phyloP scores from a whole-genome alignment of 2,797 vertebrate species.

The Pangasius macronema region DNA sequence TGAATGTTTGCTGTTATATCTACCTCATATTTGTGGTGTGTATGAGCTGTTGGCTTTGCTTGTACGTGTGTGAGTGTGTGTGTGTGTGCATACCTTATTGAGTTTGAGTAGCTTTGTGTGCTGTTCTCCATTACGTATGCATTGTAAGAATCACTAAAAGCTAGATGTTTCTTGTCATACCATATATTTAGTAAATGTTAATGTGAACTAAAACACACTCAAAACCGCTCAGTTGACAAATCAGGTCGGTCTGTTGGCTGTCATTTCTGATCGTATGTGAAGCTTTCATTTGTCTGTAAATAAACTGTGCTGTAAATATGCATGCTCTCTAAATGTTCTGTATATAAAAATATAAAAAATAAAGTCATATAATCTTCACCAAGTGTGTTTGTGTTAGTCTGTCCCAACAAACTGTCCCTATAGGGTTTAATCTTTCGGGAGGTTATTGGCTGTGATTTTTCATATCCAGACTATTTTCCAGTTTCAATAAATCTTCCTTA shows the following conservation, averaged over 20 bases:
- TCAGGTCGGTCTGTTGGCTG: constrained; percentile 68
- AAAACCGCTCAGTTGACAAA: constrained; percentile 22
- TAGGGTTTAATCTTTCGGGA: not conserved
- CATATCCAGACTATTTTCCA: not conserved
- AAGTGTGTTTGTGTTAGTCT: constrained; percentile 20
- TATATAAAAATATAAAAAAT: constrained; percentile 59
- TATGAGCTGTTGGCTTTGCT: constrained; percentile 38
- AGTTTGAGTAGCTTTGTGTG: constrained; percentile 2
- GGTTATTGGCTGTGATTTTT: constrained; percentile 2
- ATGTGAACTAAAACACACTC: constrained; percentile 50
- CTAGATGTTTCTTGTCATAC: constrained; percentile 38
- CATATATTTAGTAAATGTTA: constrained; percentile 25
- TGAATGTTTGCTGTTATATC: constrained; percentile 69
- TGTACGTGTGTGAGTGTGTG: constrained; percentile 52
- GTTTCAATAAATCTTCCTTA: constrained; percentile 16
- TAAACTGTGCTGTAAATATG: constrained; percentile 72
- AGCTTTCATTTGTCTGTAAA: constrained; percentile 57
- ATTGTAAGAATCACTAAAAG: constrained; percentile 39
- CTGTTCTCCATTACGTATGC: constrained; percentile 16
- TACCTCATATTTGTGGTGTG: constrained; percentile 78
- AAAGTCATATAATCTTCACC: constrained; percentile 65
- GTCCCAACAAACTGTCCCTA: constrained; percentile 5
- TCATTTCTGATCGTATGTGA: constrained; percentile 40
- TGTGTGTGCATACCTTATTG: constrained; percentile 12
- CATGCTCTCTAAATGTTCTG: constrained; percentile 67